Conservation (phyloP, 1,140 invertebrate genomes). For the Pectinophora gossypiella region DNA sequence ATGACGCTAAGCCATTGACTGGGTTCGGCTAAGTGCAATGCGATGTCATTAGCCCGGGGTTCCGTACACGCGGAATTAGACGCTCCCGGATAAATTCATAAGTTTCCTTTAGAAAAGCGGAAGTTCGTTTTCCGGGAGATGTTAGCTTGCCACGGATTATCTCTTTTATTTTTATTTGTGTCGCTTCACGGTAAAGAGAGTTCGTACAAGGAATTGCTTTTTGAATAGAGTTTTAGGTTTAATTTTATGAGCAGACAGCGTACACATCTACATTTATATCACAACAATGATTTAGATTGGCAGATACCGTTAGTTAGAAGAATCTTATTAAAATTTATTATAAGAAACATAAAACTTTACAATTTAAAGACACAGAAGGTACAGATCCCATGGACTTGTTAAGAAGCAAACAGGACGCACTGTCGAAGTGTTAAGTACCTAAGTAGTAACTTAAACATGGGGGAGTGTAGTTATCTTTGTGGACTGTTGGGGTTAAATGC, state of each 20-base stretch:
- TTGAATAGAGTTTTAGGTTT: too few relatives aligned
- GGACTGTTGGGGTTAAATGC: slow-evolving; percentile 19
- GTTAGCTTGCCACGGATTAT: not conserved
- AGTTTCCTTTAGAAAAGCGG: not conserved
- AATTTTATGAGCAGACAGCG: too few relatives aligned
- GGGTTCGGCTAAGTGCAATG: not conserved
- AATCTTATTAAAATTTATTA: too few relatives aligned
- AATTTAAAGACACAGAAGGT: too few relatives aligned
- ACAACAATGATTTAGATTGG: too few relatives aligned
- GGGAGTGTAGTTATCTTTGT: not conserved
- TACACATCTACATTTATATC: too few relatives aligned
- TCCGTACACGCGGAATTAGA: not conserved
- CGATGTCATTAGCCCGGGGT: not conserved
- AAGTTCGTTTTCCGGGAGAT: not conserved
- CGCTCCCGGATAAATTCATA: not conserved
- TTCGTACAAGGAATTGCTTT: too few relatives aligned
- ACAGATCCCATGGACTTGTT: too few relatives aligned
- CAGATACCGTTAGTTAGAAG: too few relatives aligned
- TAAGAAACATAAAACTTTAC: too few relatives aligned
- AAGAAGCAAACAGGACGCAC: too few relatives aligned
- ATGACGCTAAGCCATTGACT: too few relatives aligned
- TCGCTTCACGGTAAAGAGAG: not conserved
- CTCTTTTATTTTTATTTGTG: not conserved
- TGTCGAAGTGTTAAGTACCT: not conserved
- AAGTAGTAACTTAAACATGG: not conserved